Evolutionary conservation across 1,140 invertebrate genomes (phyloP).

Genomic region (Saxidomus purpurata): DNA sequence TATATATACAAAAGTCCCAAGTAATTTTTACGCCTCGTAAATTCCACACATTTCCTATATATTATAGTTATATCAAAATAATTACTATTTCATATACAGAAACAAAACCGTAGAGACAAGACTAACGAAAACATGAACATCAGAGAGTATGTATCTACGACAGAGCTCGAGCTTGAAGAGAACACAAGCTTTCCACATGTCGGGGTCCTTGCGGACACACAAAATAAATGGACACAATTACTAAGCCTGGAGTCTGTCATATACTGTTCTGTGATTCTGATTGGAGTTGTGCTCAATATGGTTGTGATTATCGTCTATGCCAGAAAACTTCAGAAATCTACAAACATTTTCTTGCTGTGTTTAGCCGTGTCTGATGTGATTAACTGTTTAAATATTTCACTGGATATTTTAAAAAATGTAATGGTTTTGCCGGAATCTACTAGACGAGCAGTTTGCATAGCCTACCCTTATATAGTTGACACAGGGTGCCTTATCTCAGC

Average conservation of each 20-base stretch:
- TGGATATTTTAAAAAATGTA: background rate
- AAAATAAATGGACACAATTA: background rate
- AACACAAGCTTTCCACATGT: background rate
- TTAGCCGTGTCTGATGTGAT: constrained; percentile 22
- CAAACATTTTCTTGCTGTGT: constrained; percentile 12
- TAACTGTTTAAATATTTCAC: constrained; percentile 2
- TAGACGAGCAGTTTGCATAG: background rate
- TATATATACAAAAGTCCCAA: background rate
- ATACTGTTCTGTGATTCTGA: background rate
- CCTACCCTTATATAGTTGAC: constrained; percentile 9
- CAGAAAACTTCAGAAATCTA: constrained; percentile 42
- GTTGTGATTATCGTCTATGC: constrained; percentile 31
- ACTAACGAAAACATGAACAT: background rate
- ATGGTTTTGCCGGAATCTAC: background rate
- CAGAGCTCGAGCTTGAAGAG: background rate
- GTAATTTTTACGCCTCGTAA: background rate
- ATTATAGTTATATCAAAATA: background rate
- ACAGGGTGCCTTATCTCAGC: constrained; percentile 24
- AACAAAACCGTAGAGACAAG: background rate
- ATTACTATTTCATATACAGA: background rate
- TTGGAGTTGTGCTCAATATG: constrained; percentile 35
- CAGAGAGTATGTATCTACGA: background rate
- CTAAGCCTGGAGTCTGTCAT: background rate
- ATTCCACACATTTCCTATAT: background rate
- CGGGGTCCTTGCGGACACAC: background rate